Evolutionary conservation across 2,888 invertebrate genomes (phyloP).

Genomic region (Drosophila diplacantha): DNA sequence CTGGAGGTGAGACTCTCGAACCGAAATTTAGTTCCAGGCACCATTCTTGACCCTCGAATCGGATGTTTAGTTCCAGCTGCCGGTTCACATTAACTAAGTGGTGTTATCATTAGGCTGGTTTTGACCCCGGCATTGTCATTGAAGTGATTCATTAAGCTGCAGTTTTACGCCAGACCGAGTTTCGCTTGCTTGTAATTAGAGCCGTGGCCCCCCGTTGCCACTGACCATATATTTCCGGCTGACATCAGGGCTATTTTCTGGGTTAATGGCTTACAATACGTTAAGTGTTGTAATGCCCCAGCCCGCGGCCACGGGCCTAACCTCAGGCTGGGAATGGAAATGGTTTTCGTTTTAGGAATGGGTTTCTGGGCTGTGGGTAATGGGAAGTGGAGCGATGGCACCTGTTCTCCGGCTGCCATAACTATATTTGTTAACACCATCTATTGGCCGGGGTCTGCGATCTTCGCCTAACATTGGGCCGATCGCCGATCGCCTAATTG

Average conservation of each 20-base stretch:
- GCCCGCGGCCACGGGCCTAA: background rate
- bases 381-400: constrained; percentile 36
- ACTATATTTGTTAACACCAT: constrained; percentile 60
- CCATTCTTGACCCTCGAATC: constrained; percentile 3
- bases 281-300: constrained; percentile 30
- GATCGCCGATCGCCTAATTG: constrained; percentile 53
- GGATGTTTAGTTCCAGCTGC: constrained; percentile 10
- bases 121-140: constrained; percentile 51
- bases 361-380: background rate
- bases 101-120: constrained; percentile 49
- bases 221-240: constrained; percentile 41
- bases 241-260: constrained; percentile 40
- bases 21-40: constrained; percentile 9
- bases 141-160: constrained; percentile 59
- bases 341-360: constrained; percentile 5
- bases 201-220: constrained; percentile 15
- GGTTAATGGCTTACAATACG: constrained; percentile 57
- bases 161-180: constrained; percentile 40
- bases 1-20: background rate
- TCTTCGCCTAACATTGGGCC: constrained; percentile 48
- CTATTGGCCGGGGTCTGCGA: background rate
- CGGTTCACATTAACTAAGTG: constrained; percentile 20
- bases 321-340: constrained; percentile 12
- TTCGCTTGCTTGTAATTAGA: constrained; percentile 39
- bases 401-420: constrained; percentile 44